Evolutionary conservation across 2,888 invertebrate genomes (phyloP), one percentile per base, ranked within the genome.

Genomic region (Gnatocerus cornutus): DNA sequence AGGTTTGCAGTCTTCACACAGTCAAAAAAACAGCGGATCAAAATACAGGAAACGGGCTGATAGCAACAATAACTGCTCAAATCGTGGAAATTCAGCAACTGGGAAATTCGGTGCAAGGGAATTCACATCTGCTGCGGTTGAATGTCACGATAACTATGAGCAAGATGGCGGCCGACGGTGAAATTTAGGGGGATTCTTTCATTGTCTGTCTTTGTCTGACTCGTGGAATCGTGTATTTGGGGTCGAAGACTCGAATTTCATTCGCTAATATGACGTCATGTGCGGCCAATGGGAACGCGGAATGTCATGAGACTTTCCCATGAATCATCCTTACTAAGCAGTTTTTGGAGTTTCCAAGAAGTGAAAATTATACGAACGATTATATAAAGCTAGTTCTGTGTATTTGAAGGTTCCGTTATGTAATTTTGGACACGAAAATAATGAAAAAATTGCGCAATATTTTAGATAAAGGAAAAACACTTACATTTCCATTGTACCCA

Each of bases 281-380:
- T 0, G 1, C 16, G 33, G 21, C 70, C 70, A 70, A 70, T 70
- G 16, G 50, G 9, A 41, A n/a, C 8, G n/a, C 43, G 41, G 13
- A 16, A 13, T 70, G 58, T 70, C 70, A 70, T 62, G 70, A 67
- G 70, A 66, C 62, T 65, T 69, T 62, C 58, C 66, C 6, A 29
- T 70, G 70, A 70, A 10, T 70, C 70, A 70, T 67, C 62, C 37
- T 70, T 70, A 70, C 70, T 4, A 56, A 56, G 70, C 65, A 53
- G n/a, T 69, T 56, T 68, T 56, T 43, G 29, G 5, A 39, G 41
- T 56, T 68, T 56, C 48, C 27, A 13, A 16, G 46, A 63, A 61
- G 8, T 13, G 50, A 43, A 37, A 48, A 64, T 53, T 41, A 43
- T 33, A 12, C 9, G 16, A 10, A 21, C 43, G 43, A 37, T 21